A percentile compares a stretch with the other conserved stretches of the same genome.
These are phyloP conservation scores for Percina caprodes DNA, from an alignment of 2,113 vertebrate genomes.

Conservation along the genomic window DNA sequence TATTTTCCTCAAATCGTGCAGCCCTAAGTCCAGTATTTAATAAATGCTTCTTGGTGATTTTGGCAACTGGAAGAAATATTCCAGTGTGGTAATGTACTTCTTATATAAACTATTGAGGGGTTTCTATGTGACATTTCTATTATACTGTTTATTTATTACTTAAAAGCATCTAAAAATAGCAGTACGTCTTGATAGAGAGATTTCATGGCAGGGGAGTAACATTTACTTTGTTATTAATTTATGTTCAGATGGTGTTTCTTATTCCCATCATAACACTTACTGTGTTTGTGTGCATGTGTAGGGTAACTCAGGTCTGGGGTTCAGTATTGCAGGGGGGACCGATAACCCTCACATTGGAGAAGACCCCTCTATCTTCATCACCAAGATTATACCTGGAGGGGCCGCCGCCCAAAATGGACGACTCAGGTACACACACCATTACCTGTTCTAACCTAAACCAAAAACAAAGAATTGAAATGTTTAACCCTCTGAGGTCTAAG, in stretches of 20 bases:
- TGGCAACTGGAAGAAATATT: conserved; percentile 1
- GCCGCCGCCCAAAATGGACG: conserved; percentile 97
- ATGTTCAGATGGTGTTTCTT: background rate
- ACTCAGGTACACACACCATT: conserved; percentile 85
- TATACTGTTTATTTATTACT: background rate
- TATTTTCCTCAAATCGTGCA: no score
- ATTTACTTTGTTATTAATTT: no score
- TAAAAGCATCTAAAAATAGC: background rate
- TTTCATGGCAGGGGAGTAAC: background rate
- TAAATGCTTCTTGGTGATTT: background rate
- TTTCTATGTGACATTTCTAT: background rate
- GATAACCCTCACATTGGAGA: conserved; percentile 99
- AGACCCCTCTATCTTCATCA: conserved; percentile 99
- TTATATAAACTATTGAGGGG: background rate
- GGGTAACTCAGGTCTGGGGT: conserved; percentile 99
- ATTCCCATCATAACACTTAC: background rate
- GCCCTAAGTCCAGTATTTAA: background rate
- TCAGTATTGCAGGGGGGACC: conserved; percentile 98
- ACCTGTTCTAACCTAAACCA: background rate
- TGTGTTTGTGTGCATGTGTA: conserved; percentile 65
- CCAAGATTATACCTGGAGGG: conserved; percentile 97
- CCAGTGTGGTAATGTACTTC: background rate
- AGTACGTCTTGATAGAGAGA: background rate
- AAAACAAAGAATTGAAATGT: background rate
- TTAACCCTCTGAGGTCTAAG: no score